Conservation (phyloP, 2,797 vertebrate genomes). For the Calcarius lapponicus region DNA sequence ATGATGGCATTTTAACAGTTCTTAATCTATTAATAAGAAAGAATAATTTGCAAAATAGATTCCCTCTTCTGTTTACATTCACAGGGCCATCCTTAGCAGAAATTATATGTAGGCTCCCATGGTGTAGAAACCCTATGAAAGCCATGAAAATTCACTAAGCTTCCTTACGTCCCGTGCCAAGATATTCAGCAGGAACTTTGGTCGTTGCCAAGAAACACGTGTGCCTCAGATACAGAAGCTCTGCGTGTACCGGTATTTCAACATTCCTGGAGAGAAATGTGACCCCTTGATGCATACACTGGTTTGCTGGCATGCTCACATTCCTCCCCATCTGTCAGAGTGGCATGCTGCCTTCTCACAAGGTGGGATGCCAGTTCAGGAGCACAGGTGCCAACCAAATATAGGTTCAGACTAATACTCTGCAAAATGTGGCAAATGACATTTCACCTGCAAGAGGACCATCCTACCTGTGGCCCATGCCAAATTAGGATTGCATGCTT, state of each 20-base stretch:
- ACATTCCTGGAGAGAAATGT: slow-evolving; percentile 68
- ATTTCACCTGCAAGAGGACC: slow-evolving; percentile 52
- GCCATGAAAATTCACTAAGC: slow-evolving; percentile 66
- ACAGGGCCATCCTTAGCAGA: slow-evolving; percentile 60
- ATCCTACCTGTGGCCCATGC: slow-evolving; percentile 14
- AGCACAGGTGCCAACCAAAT: slow-evolving; percentile 65
- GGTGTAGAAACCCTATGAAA: slow-evolving; percentile 58
- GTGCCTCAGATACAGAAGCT: slow-evolving; percentile 62
- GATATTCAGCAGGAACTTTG: slow-evolving; percentile 59
- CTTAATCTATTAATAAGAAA: slow-evolving; percentile 67
- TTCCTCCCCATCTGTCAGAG: slow-evolving; percentile 65
- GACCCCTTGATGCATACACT: slow-evolving; percentile 58
- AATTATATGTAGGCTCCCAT: slow-evolving; percentile 61
- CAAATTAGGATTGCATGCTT: slow-evolving; percentile 60
- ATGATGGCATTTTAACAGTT: slow-evolving; percentile 68
- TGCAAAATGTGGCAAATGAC: slow-evolving; percentile 60
- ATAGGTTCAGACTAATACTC: slow-evolving; percentile 48
- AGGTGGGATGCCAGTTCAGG: slow-evolving; percentile 53
- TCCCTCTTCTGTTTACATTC: slow-evolving; percentile 64
- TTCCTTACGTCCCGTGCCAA: slow-evolving; percentile 56
- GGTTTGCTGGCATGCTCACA: slow-evolving; percentile 51
- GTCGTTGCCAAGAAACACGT: slow-evolving; percentile 68
- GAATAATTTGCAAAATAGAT: slow-evolving; percentile 69
- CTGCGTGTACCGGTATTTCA: slow-evolving; percentile 64
- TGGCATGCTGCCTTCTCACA: slow-evolving; percentile 60